phyloP scores from a whole-genome alignment of 2,113 vertebrate species.

The Orthonyx spaldingii region DNA sequence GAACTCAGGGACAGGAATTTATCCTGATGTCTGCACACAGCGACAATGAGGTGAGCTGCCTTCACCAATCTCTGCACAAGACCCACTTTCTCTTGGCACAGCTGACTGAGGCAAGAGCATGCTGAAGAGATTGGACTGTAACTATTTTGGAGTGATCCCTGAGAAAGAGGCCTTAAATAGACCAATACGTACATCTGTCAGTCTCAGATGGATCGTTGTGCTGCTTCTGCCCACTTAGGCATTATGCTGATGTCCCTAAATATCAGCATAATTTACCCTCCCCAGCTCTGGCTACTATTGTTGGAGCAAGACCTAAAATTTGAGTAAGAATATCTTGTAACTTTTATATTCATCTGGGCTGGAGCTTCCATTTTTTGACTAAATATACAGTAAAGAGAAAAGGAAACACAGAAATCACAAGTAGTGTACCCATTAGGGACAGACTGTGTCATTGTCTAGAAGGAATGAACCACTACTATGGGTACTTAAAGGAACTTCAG shows the following conservation, averaged over 20 bases:
- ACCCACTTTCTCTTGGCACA: slow-evolving; percentile 16
- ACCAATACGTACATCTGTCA: slow-evolving; percentile 1
- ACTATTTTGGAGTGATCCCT: slow-evolving; percentile 45
- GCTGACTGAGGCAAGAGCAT: neutral
- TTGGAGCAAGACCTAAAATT: neutral
- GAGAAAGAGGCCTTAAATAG: slow-evolving; percentile 50
- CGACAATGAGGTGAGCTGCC: neutral
- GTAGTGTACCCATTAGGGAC: neutral
- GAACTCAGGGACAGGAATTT: neutral
- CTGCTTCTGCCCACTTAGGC: neutral
- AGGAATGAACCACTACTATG: neutral
- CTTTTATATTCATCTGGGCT: neutral
- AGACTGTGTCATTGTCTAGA: neutral
- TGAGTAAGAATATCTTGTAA: neutral
- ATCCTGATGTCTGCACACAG: neutral
- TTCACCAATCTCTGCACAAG: neutral
- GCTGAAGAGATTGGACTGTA: neutral
- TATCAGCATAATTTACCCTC: neutral
- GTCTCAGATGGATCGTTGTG: slow-evolving; percentile 12
- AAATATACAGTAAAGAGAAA: neutral
- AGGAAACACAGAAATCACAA: neutral
- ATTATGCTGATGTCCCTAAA: neutral
- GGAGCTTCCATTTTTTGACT: neutral
- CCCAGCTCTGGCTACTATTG: neutral
- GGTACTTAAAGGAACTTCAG: neutral